A percentile compares a stretch with the other conserved stretches of the same genome.
Conservation (phyloP, 2,888 invertebrate species). For the Plagodis pulveraria region DNA sequence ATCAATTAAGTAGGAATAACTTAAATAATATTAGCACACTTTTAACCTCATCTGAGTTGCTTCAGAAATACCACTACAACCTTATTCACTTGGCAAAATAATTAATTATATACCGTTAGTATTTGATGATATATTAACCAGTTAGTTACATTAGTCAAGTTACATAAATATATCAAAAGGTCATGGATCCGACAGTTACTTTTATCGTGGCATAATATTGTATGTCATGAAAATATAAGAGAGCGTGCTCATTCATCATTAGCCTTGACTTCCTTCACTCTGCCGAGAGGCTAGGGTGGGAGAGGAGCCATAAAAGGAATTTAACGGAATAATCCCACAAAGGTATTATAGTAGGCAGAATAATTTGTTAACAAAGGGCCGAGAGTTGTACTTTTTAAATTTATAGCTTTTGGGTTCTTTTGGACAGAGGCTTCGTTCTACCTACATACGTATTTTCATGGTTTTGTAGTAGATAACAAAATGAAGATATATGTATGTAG, state of each 20-base stretch:
- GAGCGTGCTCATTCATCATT: constrained; percentile 71
- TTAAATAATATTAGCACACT: too few relatives aligned
- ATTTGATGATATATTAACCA: too few relatives aligned
- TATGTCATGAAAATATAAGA: constrained; percentile 46
- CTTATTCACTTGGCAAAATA: too few relatives aligned
- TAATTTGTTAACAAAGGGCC: constrained; percentile 66
- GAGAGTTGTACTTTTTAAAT: constrained; percentile 57
- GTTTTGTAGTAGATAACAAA: constrained; percentile 34
- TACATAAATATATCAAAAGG: too few relatives aligned
- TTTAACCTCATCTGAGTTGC: too few relatives aligned
- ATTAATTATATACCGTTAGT: too few relatives aligned
- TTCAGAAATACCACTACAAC: too few relatives aligned
- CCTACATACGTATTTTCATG: constrained; percentile 33
- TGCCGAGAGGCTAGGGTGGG: constrained; percentile 51
- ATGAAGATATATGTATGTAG: too few relatives aligned
- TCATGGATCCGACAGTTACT: too few relatives aligned
- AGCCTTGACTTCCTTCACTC: constrained; percentile 62
- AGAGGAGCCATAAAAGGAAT: constrained; percentile 49
- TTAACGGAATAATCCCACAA: constrained; percentile 43
- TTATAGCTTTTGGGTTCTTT: constrained; percentile 52
- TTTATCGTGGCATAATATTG: constrained; percentile 18
- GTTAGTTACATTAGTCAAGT: too few relatives aligned
- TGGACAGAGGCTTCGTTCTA: constrained; percentile 40
- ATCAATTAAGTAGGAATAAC: too few relatives aligned
- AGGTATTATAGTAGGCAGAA: constrained; percentile 44